Evolutionary conservation across 2,888 invertebrate species (phyloP).

Genomic region (Cinara cedri): DNA sequence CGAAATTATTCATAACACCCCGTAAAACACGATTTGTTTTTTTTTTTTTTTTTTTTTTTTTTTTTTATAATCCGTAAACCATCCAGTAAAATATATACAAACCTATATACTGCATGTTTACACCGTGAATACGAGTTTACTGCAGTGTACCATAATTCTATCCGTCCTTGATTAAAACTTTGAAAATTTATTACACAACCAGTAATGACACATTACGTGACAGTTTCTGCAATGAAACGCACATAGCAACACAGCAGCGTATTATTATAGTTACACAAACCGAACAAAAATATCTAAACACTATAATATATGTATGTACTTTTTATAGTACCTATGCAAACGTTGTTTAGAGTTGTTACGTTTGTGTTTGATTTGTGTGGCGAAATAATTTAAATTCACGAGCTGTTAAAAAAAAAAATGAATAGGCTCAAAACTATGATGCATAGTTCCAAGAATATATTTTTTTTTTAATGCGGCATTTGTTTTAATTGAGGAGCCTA

Average conservation of each 20-base stretch:
- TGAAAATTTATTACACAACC: constrained; percentile 23
- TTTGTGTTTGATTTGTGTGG: constrained; percentile 9
- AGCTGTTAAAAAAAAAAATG: background rate
- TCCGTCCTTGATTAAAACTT: constrained; percentile 39
- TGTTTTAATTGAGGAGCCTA: no score
- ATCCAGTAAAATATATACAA: background rate
- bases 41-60: background rate
- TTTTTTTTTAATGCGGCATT: no score
- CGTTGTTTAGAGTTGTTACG: background rate
- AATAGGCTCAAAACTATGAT: background rate
- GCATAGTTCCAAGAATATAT: background rate
- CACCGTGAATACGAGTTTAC: background rate
- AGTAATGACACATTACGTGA: constrained; percentile 25
- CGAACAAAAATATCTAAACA: constrained; percentile 5
- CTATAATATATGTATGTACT: background rate
- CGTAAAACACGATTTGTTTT: background rate
- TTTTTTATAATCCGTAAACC: constrained; percentile 5
- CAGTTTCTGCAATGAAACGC: constrained; percentile 7
- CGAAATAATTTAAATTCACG: background rate
- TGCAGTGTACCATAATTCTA: constrained; percentile 4
- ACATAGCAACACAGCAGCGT: background rate
- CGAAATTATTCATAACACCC: constrained; percentile 14
- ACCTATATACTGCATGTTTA: background rate
- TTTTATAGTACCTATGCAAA: background rate
- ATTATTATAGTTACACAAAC: background rate